A percentile compares a stretch with the other conserved stretches of the same genome.
Conservation (phyloP, 2,113 vertebrate genomes). For the Alectura lathami region DNA sequence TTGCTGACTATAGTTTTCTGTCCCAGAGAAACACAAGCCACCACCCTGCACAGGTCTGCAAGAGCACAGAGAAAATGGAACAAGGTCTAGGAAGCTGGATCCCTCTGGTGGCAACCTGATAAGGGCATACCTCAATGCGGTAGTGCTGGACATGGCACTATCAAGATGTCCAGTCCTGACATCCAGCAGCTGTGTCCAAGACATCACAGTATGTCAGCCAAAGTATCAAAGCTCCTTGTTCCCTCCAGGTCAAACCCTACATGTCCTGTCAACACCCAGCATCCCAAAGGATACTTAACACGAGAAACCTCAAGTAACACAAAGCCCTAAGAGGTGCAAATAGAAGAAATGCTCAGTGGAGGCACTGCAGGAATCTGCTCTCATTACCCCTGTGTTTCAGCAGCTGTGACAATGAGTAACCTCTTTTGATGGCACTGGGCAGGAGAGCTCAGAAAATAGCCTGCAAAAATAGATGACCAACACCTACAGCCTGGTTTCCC, state of each 20-base stretch:
- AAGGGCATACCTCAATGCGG: not conserved
- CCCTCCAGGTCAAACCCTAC: not conserved
- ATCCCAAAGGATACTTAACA: not conserved
- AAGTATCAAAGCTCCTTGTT: not conserved
- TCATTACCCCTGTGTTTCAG: not conserved
- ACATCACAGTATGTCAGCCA: not conserved
- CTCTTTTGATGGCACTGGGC: not conserved
- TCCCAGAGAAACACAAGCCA: not conserved
- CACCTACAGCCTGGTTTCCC: not conserved
- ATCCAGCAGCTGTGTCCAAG: not conserved
- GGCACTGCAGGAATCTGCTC: not conserved
- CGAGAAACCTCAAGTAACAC: not conserved
- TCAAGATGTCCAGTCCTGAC: not conserved
- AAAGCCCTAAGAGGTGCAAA: not conserved
- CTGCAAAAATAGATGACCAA: not conserved
- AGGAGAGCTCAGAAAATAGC: not conserved
- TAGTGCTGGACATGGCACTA: not conserved
- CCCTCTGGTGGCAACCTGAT: not conserved
- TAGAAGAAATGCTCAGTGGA: not conserved
- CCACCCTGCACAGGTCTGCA: not conserved
- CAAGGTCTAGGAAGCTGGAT: not conserved
- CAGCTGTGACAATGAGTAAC: not conserved
- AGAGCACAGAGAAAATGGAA: not conserved
- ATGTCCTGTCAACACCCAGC: accelerated
- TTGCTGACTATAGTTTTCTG: not conserved